Evolutionary conservation across 2,888 invertebrate genomes (phyloP).

Genomic region (Bombylius discolor): DNA sequence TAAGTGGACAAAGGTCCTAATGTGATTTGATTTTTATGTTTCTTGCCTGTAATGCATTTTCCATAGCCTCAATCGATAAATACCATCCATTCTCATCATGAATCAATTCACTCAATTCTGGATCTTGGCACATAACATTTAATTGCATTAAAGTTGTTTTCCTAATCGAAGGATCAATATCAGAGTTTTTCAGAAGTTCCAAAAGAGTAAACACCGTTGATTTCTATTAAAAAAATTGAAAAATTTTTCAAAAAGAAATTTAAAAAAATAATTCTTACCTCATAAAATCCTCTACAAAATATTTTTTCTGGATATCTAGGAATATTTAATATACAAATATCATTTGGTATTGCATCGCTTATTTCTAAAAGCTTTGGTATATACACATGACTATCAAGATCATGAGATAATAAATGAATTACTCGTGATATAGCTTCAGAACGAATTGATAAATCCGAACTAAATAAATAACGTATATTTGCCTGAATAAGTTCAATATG

Average conservation of each 20-base stretch:
- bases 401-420: slow-evolving; percentile 20
- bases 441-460: slow-evolving; percentile 19
- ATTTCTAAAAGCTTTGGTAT: slow-evolving; percentile 21
- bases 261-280: slow-evolving; percentile 5
- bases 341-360: slow-evolving; percentile 21
- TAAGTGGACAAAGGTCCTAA: too few relatives aligned
- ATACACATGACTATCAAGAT: slow-evolving; percentile 17
- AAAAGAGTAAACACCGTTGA: slow-evolving; percentile 18
- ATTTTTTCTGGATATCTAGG: slow-evolving; percentile 21
- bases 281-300: slow-evolving; percentile 19
- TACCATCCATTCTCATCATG: slow-evolving; percentile 20
- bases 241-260: too few relatives aligned
- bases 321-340: slow-evolving; percentile 21
- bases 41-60: slow-evolving; percentile 18
- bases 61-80: slow-evolving; percentile 20
- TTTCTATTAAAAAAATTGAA: slow-evolving; percentile 2
- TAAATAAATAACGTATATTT: slow-evolving; percentile 27
- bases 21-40: too few relatives aligned
- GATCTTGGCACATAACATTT: slow-evolving; percentile 27
- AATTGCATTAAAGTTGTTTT: slow-evolving; percentile 28
- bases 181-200: slow-evolving; percentile 22
- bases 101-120: slow-evolving; percentile 18
- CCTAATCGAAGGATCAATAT: slow-evolving; percentile 26
- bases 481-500: slow-evolving; percentile 21
- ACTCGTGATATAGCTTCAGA: slow-evolving; percentile 23